Percentiles rank a stretch among this genome's conserved stretches.
Evolutionary conservation across 1,140 invertebrate genomes (phyloP).

Genomic region (Apocrypta bakeri): DNA sequence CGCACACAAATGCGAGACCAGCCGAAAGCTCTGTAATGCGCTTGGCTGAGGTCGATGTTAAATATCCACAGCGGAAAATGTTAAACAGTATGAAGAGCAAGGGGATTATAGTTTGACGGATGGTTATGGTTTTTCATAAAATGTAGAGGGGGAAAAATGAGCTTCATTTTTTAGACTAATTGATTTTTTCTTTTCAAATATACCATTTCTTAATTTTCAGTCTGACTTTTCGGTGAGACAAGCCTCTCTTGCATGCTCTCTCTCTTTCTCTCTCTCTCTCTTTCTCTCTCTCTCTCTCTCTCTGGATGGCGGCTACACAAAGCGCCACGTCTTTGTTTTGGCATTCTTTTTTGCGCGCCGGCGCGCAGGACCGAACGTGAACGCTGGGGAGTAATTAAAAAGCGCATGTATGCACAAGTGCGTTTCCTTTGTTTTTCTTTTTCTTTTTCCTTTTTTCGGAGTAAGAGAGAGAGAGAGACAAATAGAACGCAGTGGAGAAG

Average conservation of each 20-base stretch:
- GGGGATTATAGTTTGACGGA: conserved; percentile 37
- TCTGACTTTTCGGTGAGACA: conserved; percentile 11
- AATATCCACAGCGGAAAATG: conserved; percentile 65
- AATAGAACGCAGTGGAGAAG: background rate
- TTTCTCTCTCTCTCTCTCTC: conserved; percentile 19
- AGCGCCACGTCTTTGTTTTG: conserved; percentile 5
- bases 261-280: conserved; percentile 1
- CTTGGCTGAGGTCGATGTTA: conserved; percentile 60
- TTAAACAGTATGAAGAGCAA: conserved; percentile 62
- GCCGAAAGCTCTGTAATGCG: conserved; percentile 37
- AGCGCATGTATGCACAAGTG: conserved; percentile 52
- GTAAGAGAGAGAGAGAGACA: background rate
- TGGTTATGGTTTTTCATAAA: background rate
- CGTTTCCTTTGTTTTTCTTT: conserved; percentile 51
- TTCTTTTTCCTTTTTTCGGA: conserved; percentile 9
- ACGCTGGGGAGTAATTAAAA: conserved; percentile 51
- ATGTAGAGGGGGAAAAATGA: background rate
- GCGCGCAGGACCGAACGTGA: conserved; percentile 37
- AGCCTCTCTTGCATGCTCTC: too few species aligned
- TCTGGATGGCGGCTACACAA: background rate
- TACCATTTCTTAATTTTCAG: conserved; percentile 28
- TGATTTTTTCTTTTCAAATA: background rate
- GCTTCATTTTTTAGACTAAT: background rate
- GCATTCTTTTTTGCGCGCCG: conserved; percentile 9
- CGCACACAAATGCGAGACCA: conserved; percentile 52